Percentiles rank a stretch among this genome's conserved stretches.
These are phyloP conservation scores for Lamellibrachia luymesi DNA, from an alignment of 1,140 invertebrate species.

Conservation along the genomic window DNA sequence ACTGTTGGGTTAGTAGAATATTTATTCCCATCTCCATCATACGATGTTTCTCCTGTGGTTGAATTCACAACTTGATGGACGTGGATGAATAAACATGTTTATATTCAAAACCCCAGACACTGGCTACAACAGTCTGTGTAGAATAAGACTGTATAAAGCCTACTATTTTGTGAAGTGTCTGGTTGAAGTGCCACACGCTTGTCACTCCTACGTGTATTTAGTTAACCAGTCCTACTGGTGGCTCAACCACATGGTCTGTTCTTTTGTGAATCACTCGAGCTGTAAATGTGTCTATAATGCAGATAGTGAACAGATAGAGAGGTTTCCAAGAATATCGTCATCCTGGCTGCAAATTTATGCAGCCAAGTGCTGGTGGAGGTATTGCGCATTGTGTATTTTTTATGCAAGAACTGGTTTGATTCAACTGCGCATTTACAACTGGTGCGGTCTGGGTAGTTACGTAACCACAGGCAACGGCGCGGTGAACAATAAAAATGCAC, in stretches of 20 bases:
- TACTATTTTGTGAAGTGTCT: neutral
- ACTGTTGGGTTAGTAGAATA: too few species aligned
- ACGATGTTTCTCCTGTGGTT: neutral
- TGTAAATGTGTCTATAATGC: neutral
- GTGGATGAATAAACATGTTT: neutral
- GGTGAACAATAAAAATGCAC: neutral
- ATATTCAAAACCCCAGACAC: neutral
- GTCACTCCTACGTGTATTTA: neutral
- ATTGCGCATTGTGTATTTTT: neutral
- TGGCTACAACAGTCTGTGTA: neutral
- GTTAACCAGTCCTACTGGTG: neutral
- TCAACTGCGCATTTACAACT: neutral
- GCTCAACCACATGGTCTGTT: too few species aligned
- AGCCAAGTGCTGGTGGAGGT: neutral
- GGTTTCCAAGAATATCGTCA: neutral
- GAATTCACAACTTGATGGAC: neutral
- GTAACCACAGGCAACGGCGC: neutral
- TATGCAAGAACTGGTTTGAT: neutral
- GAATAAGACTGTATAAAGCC: neutral
- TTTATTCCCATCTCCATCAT: too few species aligned
- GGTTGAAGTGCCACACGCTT: neutral
- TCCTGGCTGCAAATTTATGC: neutral
- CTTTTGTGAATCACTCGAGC: neutral
- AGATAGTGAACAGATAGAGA: neutral
- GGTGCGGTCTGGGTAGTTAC: neutral